Percentiles rank a stretch among this genome's conserved stretches.
phyloP scores from a whole-genome alignment of 2,113 vertebrate genomes.

The Callithrix jacchus region DNA sequence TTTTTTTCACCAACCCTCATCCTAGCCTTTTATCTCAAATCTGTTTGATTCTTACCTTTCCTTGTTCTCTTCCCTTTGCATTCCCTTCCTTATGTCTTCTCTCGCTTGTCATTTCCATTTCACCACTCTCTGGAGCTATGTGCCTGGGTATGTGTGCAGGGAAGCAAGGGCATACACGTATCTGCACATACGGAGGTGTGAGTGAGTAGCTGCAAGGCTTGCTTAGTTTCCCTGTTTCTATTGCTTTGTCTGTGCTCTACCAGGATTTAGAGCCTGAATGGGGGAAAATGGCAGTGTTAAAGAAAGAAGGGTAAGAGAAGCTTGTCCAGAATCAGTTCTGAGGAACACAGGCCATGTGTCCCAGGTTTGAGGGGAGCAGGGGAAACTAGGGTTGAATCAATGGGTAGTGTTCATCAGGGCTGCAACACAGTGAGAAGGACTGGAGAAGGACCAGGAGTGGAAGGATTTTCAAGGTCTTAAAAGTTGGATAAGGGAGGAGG shows the following conservation, averaged over 20 bases:
- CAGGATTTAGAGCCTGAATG: slow-evolving; percentile 27
- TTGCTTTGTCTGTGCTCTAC: slow-evolving; percentile 1
- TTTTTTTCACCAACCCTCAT: slow-evolving; percentile 9
- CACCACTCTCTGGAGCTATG: slow-evolving; percentile 33
- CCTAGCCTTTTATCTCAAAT: background rate
- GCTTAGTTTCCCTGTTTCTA: slow-evolving; percentile 31
- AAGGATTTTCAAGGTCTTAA: background rate
- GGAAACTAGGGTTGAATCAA: background rate
- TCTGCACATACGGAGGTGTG: background rate
- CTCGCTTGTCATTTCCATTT: slow-evolving; percentile 49
- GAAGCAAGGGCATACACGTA: slow-evolving; percentile 25
- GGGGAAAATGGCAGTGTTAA: background rate
- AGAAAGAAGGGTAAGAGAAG: background rate
- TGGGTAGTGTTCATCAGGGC: background rate
- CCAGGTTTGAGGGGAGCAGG: background rate
- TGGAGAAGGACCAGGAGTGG: background rate
- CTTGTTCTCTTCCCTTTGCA: slow-evolving; percentile 45
- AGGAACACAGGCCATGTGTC: background rate
- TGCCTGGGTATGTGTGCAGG: background rate
- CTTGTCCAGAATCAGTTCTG: background rate
- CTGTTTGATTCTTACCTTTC: slow-evolving; percentile 42
- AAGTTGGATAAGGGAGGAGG: background rate
- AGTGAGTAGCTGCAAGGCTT: background rate
- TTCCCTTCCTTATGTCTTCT: slow-evolving; percentile 38
- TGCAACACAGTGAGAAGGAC: background rate